Evolutionary conservation across 2,113 vertebrate genomes (phyloP), one percentile per base, ranked within the genome.

Genomic region (Recurvirostra avosetta): DNA sequence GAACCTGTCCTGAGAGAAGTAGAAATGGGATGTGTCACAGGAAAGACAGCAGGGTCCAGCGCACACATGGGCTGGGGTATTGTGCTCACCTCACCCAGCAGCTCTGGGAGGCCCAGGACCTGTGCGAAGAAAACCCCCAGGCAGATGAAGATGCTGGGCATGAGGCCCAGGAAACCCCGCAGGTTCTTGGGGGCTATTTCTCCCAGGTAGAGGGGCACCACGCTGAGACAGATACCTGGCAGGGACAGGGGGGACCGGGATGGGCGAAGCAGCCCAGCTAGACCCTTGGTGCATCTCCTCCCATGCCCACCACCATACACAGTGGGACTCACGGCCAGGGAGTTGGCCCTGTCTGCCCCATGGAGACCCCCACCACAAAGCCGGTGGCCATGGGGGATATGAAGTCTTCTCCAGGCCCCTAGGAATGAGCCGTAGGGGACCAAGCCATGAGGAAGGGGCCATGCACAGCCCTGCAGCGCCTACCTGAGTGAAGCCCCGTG

Each of bases 141-240:
- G 91, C 99, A 99, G 95, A 99, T 99, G 94, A 99, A 99, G 95
- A 99, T 98, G 95, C 98, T 99, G 88, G 99, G 99, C 86, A 99
- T 66, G 6, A 99, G 98, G 22, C 98, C 98, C 88, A 99, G 94
- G 95, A 99, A 99, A 15, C 99, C 99, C 18, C 99, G 97, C 29
- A 99, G 94, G 94, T 97, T 99, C 97, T 99, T 99, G 14, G 99
- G 99, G 21, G 99, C 98, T 0, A 99, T 99, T 98, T 99, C 99
- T 84, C 99, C 98, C 36, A 99, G 96, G 95, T 99, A 99, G 98
- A 99, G 99, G 6, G 99, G 99, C 67, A 99, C 99, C 79, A 99
- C 98, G 3, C 99, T 99, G 88, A 99, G 98, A 68, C 97, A 98
- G 85, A 99, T 98, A 29, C 99, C 99, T 99, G 94, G 5, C 7